Evolutionary conservation across 2,888 invertebrate species (phyloP).

Genomic region (Frankliniella fusca): DNA sequence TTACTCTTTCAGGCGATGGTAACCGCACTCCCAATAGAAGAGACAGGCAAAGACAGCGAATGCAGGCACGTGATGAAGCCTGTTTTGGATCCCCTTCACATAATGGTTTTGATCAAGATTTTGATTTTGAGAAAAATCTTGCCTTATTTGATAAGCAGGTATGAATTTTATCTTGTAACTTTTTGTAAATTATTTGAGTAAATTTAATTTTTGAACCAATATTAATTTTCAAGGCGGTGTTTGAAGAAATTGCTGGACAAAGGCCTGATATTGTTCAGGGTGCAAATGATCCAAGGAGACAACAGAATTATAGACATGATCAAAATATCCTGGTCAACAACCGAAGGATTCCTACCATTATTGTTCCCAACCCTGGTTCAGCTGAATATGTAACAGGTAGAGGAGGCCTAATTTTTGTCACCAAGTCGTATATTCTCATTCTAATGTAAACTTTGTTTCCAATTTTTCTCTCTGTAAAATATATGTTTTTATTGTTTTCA

Average conservation of each 20-base stretch:
- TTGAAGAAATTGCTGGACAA: slow-evolving; percentile 66
- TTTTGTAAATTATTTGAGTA: too few relatives aligned
- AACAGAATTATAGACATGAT: slow-evolving; percentile 69
- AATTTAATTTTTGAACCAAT: slow-evolving; percentile 10
- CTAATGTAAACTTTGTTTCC: not conserved
- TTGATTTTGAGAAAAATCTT: slow-evolving; percentile 92
- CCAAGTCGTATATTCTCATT: too few relatives aligned
- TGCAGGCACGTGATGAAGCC: slow-evolving; percentile 62
- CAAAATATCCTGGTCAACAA: slow-evolving; percentile 67
- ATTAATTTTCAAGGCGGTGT: slow-evolving; percentile 57
- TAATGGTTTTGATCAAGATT: slow-evolving; percentile 66
- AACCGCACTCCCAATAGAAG: slow-evolving; percentile 49
- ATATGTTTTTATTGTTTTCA: slow-evolving; percentile 8
- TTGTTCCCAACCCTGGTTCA: slow-evolving; percentile 60
- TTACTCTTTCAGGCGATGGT: slow-evolving; percentile 28
- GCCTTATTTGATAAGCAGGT: slow-evolving; percentile 81
- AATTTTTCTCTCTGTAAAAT: not conserved
- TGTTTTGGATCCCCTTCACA: slow-evolving; percentile 73
- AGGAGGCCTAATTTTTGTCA: not conserved
- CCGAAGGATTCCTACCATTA: slow-evolving; percentile 54
- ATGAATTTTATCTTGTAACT: slow-evolving; percentile 21
- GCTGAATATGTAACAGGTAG: slow-evolving; percentile 63
- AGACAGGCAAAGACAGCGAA: slow-evolving; percentile 50
- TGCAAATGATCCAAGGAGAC: slow-evolving; percentile 47
- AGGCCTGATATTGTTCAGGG: slow-evolving; percentile 60